A percentile compares a stretch with the other conserved stretches of the same genome.
These are phyloP conservation scores for Sus cebifrons DNA, from an alignment of 2,797 vertebrate species.

Conservation along the genomic window DNA sequence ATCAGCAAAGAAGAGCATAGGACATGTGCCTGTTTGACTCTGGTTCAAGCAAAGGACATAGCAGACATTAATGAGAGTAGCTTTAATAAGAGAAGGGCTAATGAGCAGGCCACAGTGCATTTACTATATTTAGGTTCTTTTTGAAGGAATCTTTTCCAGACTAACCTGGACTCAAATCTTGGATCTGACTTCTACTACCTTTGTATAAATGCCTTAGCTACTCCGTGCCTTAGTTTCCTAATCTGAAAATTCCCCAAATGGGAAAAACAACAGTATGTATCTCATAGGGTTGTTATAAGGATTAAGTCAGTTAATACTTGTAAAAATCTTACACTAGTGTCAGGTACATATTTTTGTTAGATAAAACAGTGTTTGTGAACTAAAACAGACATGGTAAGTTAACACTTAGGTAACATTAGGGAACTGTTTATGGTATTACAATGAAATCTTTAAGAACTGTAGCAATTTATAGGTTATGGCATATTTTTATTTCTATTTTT, in stretches of 20 bases:
- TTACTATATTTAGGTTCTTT: conserved; percentile 13
- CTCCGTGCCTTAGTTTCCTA: conserved; percentile 8
- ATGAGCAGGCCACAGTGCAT: background rate
- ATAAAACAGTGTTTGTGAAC: conserved; percentile 1
- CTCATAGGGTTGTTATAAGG: background rate
- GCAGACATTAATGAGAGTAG: background rate
- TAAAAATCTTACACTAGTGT: background rate
- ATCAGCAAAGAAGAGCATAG: background rate
- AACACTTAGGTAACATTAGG: background rate
- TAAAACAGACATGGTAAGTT: background rate
- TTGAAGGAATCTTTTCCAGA: background rate
- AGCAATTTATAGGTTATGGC: background rate
- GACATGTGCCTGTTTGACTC: background rate
- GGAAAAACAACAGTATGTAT: background rate
- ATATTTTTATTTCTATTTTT: conserved; percentile 18
- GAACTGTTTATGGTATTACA: background rate
- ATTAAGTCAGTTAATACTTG: background rate
- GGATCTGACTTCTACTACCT: background rate
- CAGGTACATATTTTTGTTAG: background rate
- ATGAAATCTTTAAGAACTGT: background rate
- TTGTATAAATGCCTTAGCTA: background rate
- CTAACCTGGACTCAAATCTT: background rate
- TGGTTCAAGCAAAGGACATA: background rate
- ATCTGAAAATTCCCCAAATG: background rate
- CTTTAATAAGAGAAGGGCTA: background rate